Base-by-base conservation (phyloP, 1,140 invertebrate genomes). In the Zelostemma sp. region DNA sequence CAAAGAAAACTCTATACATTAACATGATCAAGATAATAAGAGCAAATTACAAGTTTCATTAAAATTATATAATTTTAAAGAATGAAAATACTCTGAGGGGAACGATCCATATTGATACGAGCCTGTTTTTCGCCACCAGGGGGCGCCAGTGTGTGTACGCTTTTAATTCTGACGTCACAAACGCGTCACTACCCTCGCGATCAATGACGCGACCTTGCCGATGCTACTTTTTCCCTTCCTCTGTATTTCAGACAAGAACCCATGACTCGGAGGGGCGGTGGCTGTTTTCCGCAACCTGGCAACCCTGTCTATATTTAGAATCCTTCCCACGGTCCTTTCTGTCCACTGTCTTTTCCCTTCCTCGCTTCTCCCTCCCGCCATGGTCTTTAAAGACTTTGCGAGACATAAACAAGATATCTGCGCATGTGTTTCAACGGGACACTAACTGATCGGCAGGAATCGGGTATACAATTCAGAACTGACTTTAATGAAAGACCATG, bases 221-320 rank as follows among this genome's bases (percentile, higher is more conserved):
- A 69, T 61, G 61, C 71, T 43, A 33, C 61, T 54, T 38, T 50
- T 62, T 64, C 55, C 64, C 63, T 55, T 53, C 56, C 33, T 60
- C 64, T 68, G 58, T 72, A 73, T 72, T 72, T 66, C 72, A 68
- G 69, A 61, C 70, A 60, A 72, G 68, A 75, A 75, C 72, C 76
- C 76, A 75, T 78, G 67, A 76, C 77, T 84, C 78, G 77, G 80
- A 85, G 80, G 83, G 83, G 83, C 82, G 81, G 83, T 78, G 82
- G 82, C 82, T 82, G 81, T 82, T 83, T n/a, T 83, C 81, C 83
- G 81, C 81, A 84, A 84, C 82, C 82, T 80, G 82, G 83, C 81
- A 84, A 85, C 82, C 78, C 82, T 82, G 76, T 82, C 83, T 85
- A 85, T 85, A 85, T 85, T 85, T 85, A 85, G 83, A 80, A 81